Evolutionary conservation across 2,113 vertebrate species (phyloP), one percentile per base, ranked within the genome.

Genomic region (Barbus barbus): DNA sequence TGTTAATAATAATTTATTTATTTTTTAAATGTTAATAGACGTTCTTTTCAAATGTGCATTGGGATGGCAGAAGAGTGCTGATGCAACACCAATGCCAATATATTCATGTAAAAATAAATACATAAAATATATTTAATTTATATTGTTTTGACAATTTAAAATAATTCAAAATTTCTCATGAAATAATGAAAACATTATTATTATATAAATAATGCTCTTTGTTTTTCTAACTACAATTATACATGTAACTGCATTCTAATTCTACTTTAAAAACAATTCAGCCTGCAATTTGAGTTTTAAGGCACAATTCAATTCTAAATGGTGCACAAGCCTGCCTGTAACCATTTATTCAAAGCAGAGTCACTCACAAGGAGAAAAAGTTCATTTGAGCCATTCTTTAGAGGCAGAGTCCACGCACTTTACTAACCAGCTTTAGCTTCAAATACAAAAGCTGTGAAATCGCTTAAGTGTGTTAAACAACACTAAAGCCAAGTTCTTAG

Each of bases 391-490:
- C 41, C 48, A 33, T 60, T 78, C 13, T 77, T 60, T 24, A 38
- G 11, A 2, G 41, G 11, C 7, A 71, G 33, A n/a, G 3, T 71
- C 36, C 41, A 1, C 72, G 26, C n/a, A 8, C 41, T 20, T 36
- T 78, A 58, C 48, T 6, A 20, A 53, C 26, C 44, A 78, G 31
- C 48, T 78, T 78, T 8, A 77, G 18, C 51, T 36, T 33, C 31
- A 78, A 38, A 78, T 28, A 20, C 65, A 79, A 79, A 20, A 63
- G 76, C 78, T 48, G 38, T 26, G 26, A 48, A 80, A 80, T 65
- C 38, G 16, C 18, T 79, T 79, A 41, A 48, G 16, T 18, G 60
- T 78, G 24, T 31, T 31, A 20, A 48, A 80, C 24, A 33, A 11
- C 41, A 65, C 6, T 31, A 75, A 67, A 78, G 56, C 77, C 36